Conservation (phyloP, 2,113 vertebrate genomes). For the Chaenocephalus aceratus region DNA sequence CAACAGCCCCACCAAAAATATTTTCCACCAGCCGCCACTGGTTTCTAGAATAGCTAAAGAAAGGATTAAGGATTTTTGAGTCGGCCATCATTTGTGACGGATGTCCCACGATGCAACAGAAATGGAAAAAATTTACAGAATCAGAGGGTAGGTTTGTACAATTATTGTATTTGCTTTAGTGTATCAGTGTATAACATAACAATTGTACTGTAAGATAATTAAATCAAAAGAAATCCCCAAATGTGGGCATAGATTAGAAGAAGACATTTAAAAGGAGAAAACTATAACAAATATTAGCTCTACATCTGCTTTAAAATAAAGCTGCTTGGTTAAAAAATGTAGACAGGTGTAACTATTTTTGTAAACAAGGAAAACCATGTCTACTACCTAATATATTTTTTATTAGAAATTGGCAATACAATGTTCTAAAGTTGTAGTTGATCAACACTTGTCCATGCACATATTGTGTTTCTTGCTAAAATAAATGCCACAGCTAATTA, state of each 20-base stretch:
- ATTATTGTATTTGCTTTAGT: too few relatives aligned
- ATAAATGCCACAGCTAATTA: too few relatives aligned
- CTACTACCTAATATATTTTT: not conserved
- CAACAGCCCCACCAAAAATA: too few relatives aligned
- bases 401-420: not conserved
- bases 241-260: too few relatives aligned
- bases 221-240: too few relatives aligned
- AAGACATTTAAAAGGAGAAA: too few relatives aligned
- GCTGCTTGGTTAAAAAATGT: not conserved
- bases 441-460: not conserved
- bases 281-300: too few relatives aligned
- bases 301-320: too few relatives aligned
- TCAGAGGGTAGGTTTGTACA: not conserved
- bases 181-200: too few relatives aligned
- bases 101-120: conserved; percentile 2
- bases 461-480: not conserved
- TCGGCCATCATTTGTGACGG: not conserved
- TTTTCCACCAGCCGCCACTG: too few relatives aligned
- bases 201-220: too few relatives aligned
- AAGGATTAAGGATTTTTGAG: not conserved
- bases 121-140: not conserved
- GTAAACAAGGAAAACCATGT: not conserved
- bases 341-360: not conserved
- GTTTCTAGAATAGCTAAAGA: not conserved
- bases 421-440: not conserved